Evolutionary conservation across 2,113 vertebrate species (phyloP).

Genomic region (Xenotilapia caudafasciata): DNA sequence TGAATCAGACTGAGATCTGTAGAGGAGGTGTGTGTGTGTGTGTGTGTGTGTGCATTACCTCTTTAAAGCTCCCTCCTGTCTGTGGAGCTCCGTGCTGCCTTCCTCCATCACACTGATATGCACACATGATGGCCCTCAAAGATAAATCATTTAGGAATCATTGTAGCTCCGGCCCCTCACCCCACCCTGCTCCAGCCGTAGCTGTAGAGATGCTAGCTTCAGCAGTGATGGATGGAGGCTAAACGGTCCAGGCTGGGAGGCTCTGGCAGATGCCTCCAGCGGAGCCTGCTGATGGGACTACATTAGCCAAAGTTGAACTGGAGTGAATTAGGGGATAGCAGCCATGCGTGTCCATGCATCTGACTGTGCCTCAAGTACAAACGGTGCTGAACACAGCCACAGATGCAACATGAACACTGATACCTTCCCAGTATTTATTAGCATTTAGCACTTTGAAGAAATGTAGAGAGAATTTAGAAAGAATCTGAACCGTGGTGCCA

Average conservation of each 20-base stretch:
- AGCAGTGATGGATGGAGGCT: slow-evolving; percentile 41
- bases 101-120: slow-evolving; percentile 21
- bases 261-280: slow-evolving; percentile 36
- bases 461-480: background rate
- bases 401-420: background rate
- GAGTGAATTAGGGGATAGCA: slow-evolving; percentile 38
- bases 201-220: background rate
- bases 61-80: background rate
- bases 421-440: background rate
- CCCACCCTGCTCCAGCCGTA: background rate
- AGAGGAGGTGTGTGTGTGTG: background rate
- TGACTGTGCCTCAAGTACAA: background rate
- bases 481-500: background rate
- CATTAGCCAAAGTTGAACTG: slow-evolving; percentile 35
- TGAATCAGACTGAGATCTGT: background rate
- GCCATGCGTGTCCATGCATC: slow-evolving; percentile 35
- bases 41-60: background rate
- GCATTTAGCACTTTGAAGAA: background rate
- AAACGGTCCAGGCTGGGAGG: background rate
- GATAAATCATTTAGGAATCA: slow-evolving; percentile 22
- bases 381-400: background rate
- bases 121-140: slow-evolving; percentile 1
- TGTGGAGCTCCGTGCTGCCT: background rate
- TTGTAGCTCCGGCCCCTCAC: background rate
- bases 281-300: slow-evolving; percentile 30